Evolutionary conservation across 2,797 vertebrate genomes (phyloP), one percentile per base, ranked within the genome.

Genomic region (Gadopsis marmoratus): DNA sequence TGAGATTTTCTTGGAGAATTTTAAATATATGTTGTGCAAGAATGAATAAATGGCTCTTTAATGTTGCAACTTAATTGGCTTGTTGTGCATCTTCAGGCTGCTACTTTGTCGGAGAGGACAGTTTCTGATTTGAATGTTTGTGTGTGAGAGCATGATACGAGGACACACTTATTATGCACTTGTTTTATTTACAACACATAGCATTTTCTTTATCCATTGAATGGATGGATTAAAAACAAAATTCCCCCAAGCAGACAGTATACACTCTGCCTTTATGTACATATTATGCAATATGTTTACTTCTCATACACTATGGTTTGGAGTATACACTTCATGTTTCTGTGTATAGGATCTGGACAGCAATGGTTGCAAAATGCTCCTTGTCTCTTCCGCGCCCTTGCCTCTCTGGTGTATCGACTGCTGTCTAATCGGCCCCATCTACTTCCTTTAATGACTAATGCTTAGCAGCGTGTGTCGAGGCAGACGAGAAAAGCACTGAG

Each of bases 141-240:
- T 43, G 54, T 70, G 62, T 51, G 73, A 76, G 64, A 80, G 33
- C 60, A 86, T 7, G n/a, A 84, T 29, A 89, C 62, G 10, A 86
- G 69, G 78, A 87, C 60, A 78, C 75, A 60, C 64, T 89, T 56
- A 29, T 84, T 89, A 88, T 91, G 89, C 85, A 90, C 84, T 87
- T 77, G 68, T 88, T 91, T 90, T 90, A 92, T 92, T 93, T 92
- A 92, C 89, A 93, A 91, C 85, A 91, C 84, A 90, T 73, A 89
- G 71, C 74, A 89, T 85, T 88, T 84, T 88, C 79, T 71, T 88
- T 86, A 79, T 86, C 80, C 82, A 85, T 80, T 68, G 48, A 86
- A 73, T 78, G n/a, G 67, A 85, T 69, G 71, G 65, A 83, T 85
- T 83, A 26, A 85, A 87, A 86, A 88, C 74, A 81, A 78, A 86